phyloP scores from a whole-genome alignment of 2,888 invertebrate species.

The Aphodius sticticus region DNA sequence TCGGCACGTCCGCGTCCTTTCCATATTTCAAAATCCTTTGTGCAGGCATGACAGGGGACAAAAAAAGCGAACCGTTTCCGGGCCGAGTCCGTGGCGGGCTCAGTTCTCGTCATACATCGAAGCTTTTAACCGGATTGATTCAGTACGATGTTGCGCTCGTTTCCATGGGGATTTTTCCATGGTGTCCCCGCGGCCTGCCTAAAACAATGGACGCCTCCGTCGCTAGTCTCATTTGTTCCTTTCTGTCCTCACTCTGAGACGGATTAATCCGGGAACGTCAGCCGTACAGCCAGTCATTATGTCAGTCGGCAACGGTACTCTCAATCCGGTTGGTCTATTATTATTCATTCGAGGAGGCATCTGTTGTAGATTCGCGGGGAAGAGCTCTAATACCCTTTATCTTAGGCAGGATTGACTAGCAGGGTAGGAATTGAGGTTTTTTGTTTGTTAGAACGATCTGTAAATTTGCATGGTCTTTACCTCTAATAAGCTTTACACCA shows the following conservation, averaged over 20 bases:
- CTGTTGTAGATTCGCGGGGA: not conserved
- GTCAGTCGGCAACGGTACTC: slow-evolving; percentile 4
- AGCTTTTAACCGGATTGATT: slow-evolving; percentile 4
- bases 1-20: not conserved
- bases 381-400: not conserved
- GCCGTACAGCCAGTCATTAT: not conserved
- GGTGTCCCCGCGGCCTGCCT: not conserved
- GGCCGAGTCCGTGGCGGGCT: not conserved
- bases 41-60: not conserved
- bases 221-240: slow-evolving; percentile 4
- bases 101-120: not conserved
- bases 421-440: not conserved
- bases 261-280: not conserved
- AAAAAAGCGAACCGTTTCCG: not conserved
- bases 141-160: slow-evolving; percentile 4
- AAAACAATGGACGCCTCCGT: not conserved
- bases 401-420: not conserved
- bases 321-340: not conserved
- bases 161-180: not conserved
- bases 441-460: not conserved
- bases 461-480: not conserved
- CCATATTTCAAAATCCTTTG: slow-evolving; percentile 4
- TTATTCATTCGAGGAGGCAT: not conserved
- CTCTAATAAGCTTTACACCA: not conserved
- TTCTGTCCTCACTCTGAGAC: not conserved